Evolutionary conservation across 2,797 vertebrate genomes (phyloP), one percentile per base, ranked within the genome.

Genomic region (Apogon hyalosoma): DNA sequence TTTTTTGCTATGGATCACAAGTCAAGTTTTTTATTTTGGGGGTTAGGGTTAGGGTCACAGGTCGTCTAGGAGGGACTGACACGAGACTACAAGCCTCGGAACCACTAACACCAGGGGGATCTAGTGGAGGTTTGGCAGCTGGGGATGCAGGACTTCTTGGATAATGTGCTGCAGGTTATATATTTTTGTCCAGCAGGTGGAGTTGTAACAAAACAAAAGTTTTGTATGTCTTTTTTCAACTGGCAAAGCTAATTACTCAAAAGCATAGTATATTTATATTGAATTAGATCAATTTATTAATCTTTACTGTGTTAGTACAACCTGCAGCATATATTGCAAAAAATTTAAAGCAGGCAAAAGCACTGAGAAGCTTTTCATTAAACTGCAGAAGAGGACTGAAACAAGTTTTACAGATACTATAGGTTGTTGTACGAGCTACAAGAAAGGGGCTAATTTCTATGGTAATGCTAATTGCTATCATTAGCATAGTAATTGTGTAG

Each of bases 1-100:
- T 67, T 94, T 94, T 93, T 94, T 95, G 83, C 94, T 95, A 84
- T 1, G 73, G 73, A 88, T 73, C 69, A 92, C 65, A 91, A 21
- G 66, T 82, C 86, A 48, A 9, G n/a, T 68, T 82, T 86, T 49
- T 46, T 11, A 21, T 48, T 42, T 10, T 3, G 28, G n/a, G n/a
- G n/a, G n/a, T n/a, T 47, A 11, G 19, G 8, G 50, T 33, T 13
- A 12, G 7, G 21, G 53, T 15, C 0, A 0, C 13, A 15, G 55
- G 3, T 9, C 28, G 19, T 51, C 62, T 73, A 65, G 0, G 14
- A 46, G 52, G 75, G 64, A 7, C 31, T 70, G 31, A 14, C 7
- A 11, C 7, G 0, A 10, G 33, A 15, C 47, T 36, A 69, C 6
- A 0, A 28, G 33, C 46, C 81, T 66, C 41, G 6, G 13, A 43